Base-by-base conservation (phyloP, 1,140 invertebrate species). In the Drosophila triauraria region DNA sequence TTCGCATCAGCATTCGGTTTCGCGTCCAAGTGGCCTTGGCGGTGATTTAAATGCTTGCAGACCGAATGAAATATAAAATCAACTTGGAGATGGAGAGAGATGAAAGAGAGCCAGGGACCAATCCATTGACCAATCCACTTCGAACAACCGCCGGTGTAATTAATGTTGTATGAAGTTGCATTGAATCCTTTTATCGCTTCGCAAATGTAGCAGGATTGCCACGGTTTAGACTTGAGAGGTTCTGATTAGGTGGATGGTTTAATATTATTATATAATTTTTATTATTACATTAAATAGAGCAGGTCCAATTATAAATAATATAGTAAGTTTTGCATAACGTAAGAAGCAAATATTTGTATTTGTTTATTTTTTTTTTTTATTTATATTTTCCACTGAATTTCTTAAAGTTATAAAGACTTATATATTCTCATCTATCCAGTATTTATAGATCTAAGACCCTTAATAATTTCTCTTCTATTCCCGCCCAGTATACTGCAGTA, bases 81-180 rank as follows among this genome's bases (percentile, higher is more conserved):
- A 78, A 76, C 65, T 76, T 71, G 50, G 75, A 42, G 53, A 40
- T 54, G 32, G 13, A 61, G 38, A 57, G 43, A 67, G 56, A 46
- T 47, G 50, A 57, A 68, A 75, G 35, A 27, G 53, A 53, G 32
- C 23, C 10, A 47, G 46, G 68, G 68, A 71, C 47, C 74, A 80
- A 80, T 75, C 69, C 68, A 78, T 67, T 69, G 78, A 76, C 61
- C 84, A 75, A 80, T 78, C 65, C 68, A 75, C 65, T 69, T 25
- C 15, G 48, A 85, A 64, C 51, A 72, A 72, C 85, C 85, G 59
- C 81, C 53, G 67, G 35, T 77, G 84, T 75, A 88, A 90, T 90
- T 90, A 88, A 90, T 76, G 75, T 90, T 85, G 75, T 79, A 88
- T 85, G 68, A 90, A 84, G 78, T 74, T 69, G 54, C 70, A 59